Conservation (phyloP, 1,140 invertebrate genomes). For the Centruroides sculpturatus region DNA sequence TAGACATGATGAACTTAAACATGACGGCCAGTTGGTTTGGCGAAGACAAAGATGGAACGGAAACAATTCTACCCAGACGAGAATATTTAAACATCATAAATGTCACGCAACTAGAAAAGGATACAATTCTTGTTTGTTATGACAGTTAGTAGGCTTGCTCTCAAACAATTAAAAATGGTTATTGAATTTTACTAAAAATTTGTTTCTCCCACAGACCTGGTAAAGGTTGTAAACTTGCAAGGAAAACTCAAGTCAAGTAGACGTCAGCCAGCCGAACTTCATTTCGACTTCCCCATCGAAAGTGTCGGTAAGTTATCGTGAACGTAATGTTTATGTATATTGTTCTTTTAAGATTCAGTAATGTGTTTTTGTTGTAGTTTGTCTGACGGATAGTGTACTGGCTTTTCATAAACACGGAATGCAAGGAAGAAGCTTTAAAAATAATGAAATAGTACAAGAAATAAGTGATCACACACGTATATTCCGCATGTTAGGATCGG, state of each 20-base stretch:
- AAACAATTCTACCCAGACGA: conserved; percentile 66
- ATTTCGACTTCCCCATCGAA: conserved; percentile 87
- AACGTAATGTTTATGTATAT: background rate
- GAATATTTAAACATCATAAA: conserved; percentile 62
- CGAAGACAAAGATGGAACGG: conserved; percentile 48
- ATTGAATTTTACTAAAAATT: too few relatives aligned
- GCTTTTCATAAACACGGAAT: conserved; percentile 93
- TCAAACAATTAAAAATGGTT: too few relatives aligned
- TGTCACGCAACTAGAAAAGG: conserved; percentile 80
- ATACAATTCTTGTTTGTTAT: conserved; percentile 68
- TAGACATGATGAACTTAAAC: conserved; percentile 87
- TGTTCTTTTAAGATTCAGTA: too few relatives aligned
- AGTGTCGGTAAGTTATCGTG: conserved; percentile 60
- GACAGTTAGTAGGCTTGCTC: conserved; percentile 44
- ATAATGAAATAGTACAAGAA: conserved; percentile 90
- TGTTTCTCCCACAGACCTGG: conserved; percentile 45
- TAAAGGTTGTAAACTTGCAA: conserved; percentile 78
- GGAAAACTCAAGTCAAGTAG: conserved; percentile 65
- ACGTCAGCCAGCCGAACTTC: conserved; percentile 69
- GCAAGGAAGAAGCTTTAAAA: conserved; percentile 86
- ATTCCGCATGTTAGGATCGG: conserved; percentile 75
- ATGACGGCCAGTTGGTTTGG: conserved; percentile 79
- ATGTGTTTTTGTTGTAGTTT: conserved; percentile 51
- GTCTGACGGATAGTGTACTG: conserved; percentile 85
- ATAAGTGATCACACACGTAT: conserved; percentile 78